Evolutionary conservation across 2,113 vertebrate species (phyloP).

Genomic region (Tringa solitaria): DNA sequence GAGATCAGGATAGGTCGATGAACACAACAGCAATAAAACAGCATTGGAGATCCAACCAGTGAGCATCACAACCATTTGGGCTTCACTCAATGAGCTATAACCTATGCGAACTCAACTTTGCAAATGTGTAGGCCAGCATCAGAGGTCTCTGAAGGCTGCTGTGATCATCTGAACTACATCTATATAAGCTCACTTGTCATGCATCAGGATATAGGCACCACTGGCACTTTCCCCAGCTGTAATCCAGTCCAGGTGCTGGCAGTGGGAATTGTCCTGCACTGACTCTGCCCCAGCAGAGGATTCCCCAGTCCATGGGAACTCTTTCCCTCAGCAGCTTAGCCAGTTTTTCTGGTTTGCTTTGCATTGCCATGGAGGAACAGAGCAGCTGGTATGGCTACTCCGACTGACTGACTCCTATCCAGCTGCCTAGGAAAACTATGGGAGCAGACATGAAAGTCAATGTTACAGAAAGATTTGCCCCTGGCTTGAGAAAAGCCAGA

Average conservation of each 20-base stretch:
- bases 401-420: not conserved
- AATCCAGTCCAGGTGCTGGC: not conserved
- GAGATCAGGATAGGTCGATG: not conserved
- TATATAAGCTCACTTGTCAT: not conserved
- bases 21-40: not conserved
- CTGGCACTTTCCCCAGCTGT: not conserved
- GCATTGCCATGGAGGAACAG: not conserved
- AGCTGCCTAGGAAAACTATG: not conserved
- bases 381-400: not conserved
- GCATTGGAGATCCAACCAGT: not conserved
- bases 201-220: not conserved
- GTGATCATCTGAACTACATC: not conserved
- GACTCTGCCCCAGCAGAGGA: not conserved
- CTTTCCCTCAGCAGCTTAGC: not conserved
- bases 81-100: not conserved
- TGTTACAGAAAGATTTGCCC: not conserved
- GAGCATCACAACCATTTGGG: not conserved
- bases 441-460: not conserved
- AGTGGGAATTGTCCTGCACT: not conserved
- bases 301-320: not conserved
- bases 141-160: not conserved
- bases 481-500: not conserved
- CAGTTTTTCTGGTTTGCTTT: slow-evolving; percentile 45
- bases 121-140: not conserved
- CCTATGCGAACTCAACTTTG: not conserved